Conservation (phyloP, 2,797 vertebrate species). For the Lagocephalus sceleratus region DNA sequence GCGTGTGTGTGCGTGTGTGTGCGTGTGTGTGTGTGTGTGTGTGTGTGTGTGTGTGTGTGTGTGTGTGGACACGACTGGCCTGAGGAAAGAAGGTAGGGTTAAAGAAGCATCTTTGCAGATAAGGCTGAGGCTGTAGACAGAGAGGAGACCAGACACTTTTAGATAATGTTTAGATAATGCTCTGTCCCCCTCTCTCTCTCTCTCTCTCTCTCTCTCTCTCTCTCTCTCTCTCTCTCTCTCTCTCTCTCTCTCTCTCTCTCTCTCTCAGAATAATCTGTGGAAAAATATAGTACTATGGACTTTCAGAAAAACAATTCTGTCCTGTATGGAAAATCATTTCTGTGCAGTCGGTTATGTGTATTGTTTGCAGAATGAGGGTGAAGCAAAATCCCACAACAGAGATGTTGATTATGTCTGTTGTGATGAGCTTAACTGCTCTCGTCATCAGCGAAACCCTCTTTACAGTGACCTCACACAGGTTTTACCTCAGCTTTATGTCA, state of each 20-base stretch:
- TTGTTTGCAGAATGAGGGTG: conserved; percentile 8
- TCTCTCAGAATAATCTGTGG: too few species aligned
- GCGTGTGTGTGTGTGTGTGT: background rate
- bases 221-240: too few species aligned
- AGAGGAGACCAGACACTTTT: background rate
- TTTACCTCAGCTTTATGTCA: conserved; percentile 33
- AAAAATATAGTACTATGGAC: too few species aligned
- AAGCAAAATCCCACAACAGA: conserved; percentile 18
- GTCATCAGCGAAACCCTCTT: conserved; percentile 25
- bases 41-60: background rate
- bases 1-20: too few species aligned
- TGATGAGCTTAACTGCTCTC: conserved; percentile 12
- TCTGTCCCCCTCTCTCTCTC: too few species aligned
- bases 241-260: too few species aligned
- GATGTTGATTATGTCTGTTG: conserved; percentile 34
- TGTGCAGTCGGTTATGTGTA: background rate
- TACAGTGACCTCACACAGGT: conserved; percentile 14
- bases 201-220: too few species aligned
- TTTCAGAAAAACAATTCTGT: too few species aligned
- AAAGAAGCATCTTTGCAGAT: background rate
- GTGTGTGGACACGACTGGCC: background rate
- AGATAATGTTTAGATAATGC: background rate
- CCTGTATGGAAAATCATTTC: background rate
- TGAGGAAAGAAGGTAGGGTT: background rate
- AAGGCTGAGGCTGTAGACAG: background rate